phyloP scores from a whole-genome alignment of 1,140 invertebrate genomes.

The Drosophila ananassae region DNA sequence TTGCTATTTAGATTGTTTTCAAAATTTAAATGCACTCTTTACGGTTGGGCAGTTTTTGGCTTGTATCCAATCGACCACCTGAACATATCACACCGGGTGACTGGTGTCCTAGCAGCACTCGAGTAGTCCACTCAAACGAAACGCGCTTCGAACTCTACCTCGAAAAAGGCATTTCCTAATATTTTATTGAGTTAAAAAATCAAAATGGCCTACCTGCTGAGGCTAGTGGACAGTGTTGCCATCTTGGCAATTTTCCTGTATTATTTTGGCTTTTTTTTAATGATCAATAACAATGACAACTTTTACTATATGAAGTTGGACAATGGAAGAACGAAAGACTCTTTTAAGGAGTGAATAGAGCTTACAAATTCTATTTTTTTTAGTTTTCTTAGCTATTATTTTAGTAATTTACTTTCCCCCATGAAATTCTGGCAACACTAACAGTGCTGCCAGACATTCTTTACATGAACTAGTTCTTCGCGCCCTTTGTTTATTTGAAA shows the following conservation, averaged over 20 bases:
- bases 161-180: not conserved
- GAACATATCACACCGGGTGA: not conserved
- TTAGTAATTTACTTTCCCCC: too few species aligned
- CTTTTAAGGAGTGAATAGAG: too few species aligned
- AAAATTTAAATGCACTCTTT: slow-evolving; percentile 72
- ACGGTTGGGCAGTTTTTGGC: slow-evolving; percentile 49
- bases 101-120: not conserved
- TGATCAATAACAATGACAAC: too few species aligned
- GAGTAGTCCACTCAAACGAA: slow-evolving; percentile 1
- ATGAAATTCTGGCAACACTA: too few species aligned
- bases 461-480: too few species aligned
- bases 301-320: too few species aligned
- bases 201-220: slow-evolving; percentile 1
- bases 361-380: too few species aligned
- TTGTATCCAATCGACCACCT: not conserved
- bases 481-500: not conserved
- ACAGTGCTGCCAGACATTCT: not conserved
- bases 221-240: not conserved
- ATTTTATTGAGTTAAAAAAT: not conserved
- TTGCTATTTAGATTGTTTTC: slow-evolving; percentile 22
- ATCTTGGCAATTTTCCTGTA: not conserved
- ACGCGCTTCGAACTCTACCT: not conserved
- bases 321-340: too few species aligned
- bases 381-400: too few species aligned
- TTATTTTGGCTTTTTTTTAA: too few species aligned